Base-by-base conservation (phyloP, 2,113 vertebrate species). In the Hystrix brachyura region DNA sequence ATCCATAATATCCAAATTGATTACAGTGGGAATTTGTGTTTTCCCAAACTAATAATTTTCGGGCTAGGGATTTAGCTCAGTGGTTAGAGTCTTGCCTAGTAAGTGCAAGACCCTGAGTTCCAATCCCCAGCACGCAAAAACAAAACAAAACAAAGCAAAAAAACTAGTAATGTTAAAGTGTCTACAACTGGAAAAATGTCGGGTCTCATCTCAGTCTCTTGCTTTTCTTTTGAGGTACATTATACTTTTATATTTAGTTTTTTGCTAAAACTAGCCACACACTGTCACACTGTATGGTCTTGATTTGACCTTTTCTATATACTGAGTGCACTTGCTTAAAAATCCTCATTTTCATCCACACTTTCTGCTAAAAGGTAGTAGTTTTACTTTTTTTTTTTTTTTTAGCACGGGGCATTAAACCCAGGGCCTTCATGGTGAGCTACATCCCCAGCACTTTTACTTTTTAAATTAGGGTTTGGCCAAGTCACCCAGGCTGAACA, bases 121-220 rank as follows among this genome's bases (percentile, higher is more conserved):
- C 38, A 38, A 38, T 38, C 38, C 38, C 38, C 38, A 38, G 38
- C 38, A 38, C 38, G 38, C 38, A 38, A 38, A 38, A 38, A 38
- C 38, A 38, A 38, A 38, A 38, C 38, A 38, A 38, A 38, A 38
- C 38, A 38, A 38, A 38, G 38, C 38, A 38, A 38, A 38, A 38
- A 86, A 81, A 81, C 32, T 74, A 19, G 19, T 53, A 32, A 18
- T 57, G 43, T 60, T 94, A 25, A 83, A 90, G 27, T 74, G 86
- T 89, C 46, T n/a, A 69, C 64, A 65, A 17, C 83, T 94, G 87
- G 60, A n/a, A 84, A 94, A 86, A 32, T 71, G 14, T 94, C 78
- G 48, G 27, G n/a, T 15, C 29, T 90, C 29, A 0, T 79, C 23
- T 27, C 23, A 32, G 46, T 81, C 51, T 78, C 11, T 27, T 92